These are phyloP conservation scores for Vanessa atalanta DNA, from an alignment of 1,140 invertebrate genomes.

Conservation along the genomic window DNA sequence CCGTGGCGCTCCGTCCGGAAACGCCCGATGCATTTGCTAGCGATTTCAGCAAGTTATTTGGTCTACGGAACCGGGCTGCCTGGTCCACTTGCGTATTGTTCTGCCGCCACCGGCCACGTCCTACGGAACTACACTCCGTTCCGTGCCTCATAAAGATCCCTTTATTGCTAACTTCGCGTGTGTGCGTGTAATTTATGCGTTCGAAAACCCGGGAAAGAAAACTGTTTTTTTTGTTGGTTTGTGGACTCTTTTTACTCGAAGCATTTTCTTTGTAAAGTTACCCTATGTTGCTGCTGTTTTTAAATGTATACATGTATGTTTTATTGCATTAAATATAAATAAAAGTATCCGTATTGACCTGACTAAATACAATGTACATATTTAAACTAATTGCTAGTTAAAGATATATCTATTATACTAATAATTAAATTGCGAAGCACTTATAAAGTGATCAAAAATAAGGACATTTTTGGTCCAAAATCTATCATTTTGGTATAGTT, in stretches of 20 bases:
- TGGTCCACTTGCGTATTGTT: conserved; percentile 51
- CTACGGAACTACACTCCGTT: conserved; percentile 49
- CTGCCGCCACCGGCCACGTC: conserved; percentile 43
- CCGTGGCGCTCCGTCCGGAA: conserved; percentile 35
- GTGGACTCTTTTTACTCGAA: conserved; percentile 15
- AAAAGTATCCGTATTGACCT: neutral
- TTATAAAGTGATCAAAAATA: too few relatives aligned
- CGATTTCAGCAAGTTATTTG: conserved; percentile 53
- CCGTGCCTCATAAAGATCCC: conserved; percentile 55
- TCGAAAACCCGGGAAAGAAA: conserved; percentile 45
- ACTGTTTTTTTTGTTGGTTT: conserved; percentile 25
- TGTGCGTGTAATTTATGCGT: conserved; percentile 55
- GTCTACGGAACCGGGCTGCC: conserved; percentile 29
- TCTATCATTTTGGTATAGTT: too few relatives aligned
- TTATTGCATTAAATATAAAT: neutral
- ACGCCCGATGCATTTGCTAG: conserved; percentile 44
- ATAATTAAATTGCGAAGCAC: too few relatives aligned
- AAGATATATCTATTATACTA: too few relatives aligned
- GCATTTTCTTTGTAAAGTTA: conserved; percentile 23
- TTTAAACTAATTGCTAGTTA: too few relatives aligned
- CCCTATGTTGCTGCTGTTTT: neutral
- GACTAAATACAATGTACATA: neutral
- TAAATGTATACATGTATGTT: neutral
- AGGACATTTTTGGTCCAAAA: too few relatives aligned
- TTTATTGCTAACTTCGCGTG: conserved; percentile 53